Evolutionary conservation across 2,113 vertebrate genomes (phyloP).

Genomic region (Chlamydotis undulata): DNA sequence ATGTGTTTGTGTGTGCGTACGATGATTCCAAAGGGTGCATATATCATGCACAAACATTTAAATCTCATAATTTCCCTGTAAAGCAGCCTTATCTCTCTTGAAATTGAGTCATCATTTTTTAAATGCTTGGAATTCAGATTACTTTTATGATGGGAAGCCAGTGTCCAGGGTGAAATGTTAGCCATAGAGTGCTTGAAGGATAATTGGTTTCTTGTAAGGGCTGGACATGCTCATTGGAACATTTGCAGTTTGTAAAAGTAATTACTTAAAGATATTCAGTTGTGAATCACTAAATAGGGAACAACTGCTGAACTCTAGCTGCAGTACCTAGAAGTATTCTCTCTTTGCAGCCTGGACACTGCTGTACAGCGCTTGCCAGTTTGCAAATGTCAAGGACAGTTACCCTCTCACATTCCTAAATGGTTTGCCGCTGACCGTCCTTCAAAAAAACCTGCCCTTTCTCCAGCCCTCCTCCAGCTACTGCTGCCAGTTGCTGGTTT

Average conservation of each 20-base stretch:
- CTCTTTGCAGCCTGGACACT: not conserved
- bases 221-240: not conserved
- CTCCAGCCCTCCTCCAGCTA: not conserved
- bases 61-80: not conserved
- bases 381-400: conserved; percentile 64
- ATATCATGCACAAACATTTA: not conserved
- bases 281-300: not conserved
- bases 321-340: not conserved
- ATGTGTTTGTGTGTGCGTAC: not conserved
- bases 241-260: not conserved
- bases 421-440: not conserved
- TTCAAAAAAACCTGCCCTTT: conserved; percentile 35
- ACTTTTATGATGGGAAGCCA: not conserved
- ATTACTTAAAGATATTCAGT: not conserved
- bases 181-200: not conserved
- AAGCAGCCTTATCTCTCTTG: not conserved
- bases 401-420: conserved; percentile 8
- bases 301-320: conserved; percentile 5
- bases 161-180: not conserved
- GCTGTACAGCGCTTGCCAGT: conserved; percentile 20
- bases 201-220: not conserved
- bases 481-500: not conserved
- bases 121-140: not conserved
- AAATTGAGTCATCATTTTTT: not conserved
- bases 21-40: not conserved